These are phyloP conservation scores for Radopholus similis DNA, from an alignment of 1,140 invertebrate genomes.

Conservation along the genomic window DNA sequence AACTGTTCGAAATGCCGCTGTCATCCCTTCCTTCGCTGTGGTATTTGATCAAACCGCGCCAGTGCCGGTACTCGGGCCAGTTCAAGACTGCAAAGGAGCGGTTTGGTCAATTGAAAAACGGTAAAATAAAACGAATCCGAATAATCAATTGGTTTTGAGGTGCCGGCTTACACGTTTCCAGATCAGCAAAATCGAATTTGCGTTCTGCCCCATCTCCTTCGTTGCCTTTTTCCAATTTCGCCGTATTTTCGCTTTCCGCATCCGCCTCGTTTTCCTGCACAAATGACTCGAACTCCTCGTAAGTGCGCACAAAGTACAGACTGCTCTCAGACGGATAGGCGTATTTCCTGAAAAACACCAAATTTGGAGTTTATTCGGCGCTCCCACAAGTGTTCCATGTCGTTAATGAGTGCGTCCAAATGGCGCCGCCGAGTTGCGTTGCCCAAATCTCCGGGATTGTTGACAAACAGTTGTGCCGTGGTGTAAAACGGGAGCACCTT, in stretches of 20 bases:
- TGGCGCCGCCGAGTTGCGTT: slow-evolving; percentile 42
- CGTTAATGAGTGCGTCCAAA: slow-evolving; percentile 46
- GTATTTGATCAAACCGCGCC: slow-evolving; percentile 53
- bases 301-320: slow-evolving; percentile 15
- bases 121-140: background rate
- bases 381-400: no score
- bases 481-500: slow-evolving; percentile 54
- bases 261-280: background rate
- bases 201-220: background rate
- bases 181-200: slow-evolving; percentile 8
- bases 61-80: slow-evolving; percentile 57
- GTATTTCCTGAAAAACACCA: slow-evolving; percentile 2
- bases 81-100: slow-evolving; percentile 27
- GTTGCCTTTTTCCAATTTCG: background rate
- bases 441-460: slow-evolving; percentile 54
- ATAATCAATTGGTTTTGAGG: background rate
- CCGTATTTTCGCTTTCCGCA: background rate
- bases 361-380: background rate
- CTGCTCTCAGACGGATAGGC: slow-evolving; percentile 16
- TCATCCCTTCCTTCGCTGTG: slow-evolving; percentile 17
- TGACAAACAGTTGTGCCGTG: slow-evolving; percentile 55
- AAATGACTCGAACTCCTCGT: slow-evolving; percentile 7
- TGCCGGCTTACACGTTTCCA: slow-evolving; percentile 8
- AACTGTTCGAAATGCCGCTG: background rate
- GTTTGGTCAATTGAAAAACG: background rate